Evolutionary conservation across 2,888 invertebrate species (phyloP), one percentile per base, ranked within the genome.

Genomic region (Bimastos eiseni): DNA sequence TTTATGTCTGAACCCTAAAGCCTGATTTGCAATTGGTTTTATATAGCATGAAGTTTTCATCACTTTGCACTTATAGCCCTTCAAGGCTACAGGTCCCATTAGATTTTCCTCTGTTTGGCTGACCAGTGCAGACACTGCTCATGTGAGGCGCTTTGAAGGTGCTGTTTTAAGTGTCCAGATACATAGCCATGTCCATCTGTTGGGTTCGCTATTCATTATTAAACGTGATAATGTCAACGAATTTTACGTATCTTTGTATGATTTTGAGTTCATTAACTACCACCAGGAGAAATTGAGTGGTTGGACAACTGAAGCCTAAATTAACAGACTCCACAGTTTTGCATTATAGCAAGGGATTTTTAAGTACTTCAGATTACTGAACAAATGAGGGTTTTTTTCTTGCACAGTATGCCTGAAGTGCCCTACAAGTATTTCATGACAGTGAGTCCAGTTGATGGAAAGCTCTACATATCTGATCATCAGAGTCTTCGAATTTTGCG

Each of bases 381-480:
- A n/a, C 30, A 70, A 70, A n/a, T 70, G 55, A 11, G 15, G 89
- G 19, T 83, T 3, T 55, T 30, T 89, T 89, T 38, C 83, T 83
- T 84, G 33, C 36, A 89, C 96, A 98, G 98, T 95, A 97, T 98
- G 38, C 98, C 98, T 0, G 98, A 98, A 96, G 98, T 98, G 19
- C 91, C 91, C 5, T 99, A 99, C 95, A 98, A 98, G 94, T 99
- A 99, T 95, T 98, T 98, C 95, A 96, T 99, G 94, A 98, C 98
- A 91, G 97, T 99, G 90, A 98, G 98, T 90, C 99, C 99, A 44
- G 97, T 98, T 55, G 98, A 99, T 95, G 98, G 98, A 17, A 97
- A 97, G 94, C 96, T 99, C 90, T 99, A 98, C 95, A 97, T 99
- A 93, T 98, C 99, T 88, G 98, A 99, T 95, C 98, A 98, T 70